Conservation (phyloP, 2,113 vertebrate genomes). For the Apus apus region DNA sequence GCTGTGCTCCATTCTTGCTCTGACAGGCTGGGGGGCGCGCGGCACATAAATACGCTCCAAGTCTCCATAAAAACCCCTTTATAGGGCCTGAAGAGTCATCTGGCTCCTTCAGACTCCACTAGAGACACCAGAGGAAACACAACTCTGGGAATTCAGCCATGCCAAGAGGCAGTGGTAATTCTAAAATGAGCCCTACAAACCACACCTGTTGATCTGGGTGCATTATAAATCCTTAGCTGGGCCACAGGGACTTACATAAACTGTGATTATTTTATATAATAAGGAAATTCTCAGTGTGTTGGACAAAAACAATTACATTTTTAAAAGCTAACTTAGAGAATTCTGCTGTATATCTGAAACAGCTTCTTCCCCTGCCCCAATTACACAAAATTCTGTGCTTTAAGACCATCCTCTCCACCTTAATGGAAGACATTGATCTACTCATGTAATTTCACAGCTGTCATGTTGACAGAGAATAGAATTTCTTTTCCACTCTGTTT, state of each 20-base stretch:
- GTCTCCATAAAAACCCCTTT: constrained; percentile 46
- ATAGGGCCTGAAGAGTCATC: constrained; percentile 22
- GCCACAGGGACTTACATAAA: background rate
- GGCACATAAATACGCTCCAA: constrained; percentile 25
- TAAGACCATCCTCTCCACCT: background rate
- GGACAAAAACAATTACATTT: background rate
- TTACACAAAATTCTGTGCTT: background rate
- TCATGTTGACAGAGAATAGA: background rate
- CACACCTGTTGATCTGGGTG: constrained; percentile 24
- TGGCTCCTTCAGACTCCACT: constrained; percentile 16
- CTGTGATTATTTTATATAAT: background rate
- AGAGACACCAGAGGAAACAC: background rate
- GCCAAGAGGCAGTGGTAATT: constrained; percentile 14
- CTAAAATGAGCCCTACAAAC: constrained; percentile 4
- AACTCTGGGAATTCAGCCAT: background rate
- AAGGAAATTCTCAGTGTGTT: constrained; percentile 1
- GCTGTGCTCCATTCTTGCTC: background rate
- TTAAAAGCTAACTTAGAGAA: background rate
- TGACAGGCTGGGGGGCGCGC: background rate
- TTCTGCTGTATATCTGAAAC: background rate
- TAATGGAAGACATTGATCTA: background rate
- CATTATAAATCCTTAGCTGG: background rate
- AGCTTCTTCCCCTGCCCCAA: background rate
- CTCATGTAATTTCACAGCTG: background rate
- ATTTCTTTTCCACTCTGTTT: background rate